phyloP scores from a whole-genome alignment of 2,797 vertebrate species.

The Cryptoblepharus egeriae region DNA sequence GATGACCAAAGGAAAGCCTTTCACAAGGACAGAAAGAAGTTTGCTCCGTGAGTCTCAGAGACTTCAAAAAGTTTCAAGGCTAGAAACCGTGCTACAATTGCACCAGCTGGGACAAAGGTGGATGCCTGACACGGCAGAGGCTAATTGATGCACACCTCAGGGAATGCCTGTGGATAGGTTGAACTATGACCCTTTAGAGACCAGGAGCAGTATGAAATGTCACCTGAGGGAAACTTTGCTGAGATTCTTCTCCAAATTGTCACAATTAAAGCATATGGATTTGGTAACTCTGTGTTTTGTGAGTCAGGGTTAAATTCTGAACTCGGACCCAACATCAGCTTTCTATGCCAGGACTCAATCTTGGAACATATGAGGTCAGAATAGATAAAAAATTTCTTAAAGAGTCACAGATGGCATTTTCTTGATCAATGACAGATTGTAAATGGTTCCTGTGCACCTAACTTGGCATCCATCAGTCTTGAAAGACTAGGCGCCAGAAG shows the following conservation, averaged over 20 bases:
- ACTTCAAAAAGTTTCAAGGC: neutral
- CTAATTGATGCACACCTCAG: neutral
- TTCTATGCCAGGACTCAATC: neutral
- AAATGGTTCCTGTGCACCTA: neutral
- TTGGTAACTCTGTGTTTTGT: neutral
- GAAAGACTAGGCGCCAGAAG: too few relatives aligned
- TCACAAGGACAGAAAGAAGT: neutral
- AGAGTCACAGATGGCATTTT: neutral
- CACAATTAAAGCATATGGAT: neutral
- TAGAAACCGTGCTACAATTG: neutral
- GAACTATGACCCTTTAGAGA: neutral
- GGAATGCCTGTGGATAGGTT: neutral
- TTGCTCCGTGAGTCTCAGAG: neutral
- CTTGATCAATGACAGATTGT: neutral
- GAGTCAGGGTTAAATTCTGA: neutral
- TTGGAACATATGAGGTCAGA: neutral
- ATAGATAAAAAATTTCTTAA: neutral
- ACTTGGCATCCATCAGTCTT: too few relatives aligned
- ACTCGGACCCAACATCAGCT: neutral
- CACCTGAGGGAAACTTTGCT: neutral
- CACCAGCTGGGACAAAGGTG: neutral
- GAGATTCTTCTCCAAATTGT: neutral
- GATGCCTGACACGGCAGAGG: neutral
- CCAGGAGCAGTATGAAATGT: neutral
- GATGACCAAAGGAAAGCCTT: slow-evolving; percentile 7